phyloP scores from a whole-genome alignment of 92 coral and sea anemone genomes.

The Porites lobata region DNA sequence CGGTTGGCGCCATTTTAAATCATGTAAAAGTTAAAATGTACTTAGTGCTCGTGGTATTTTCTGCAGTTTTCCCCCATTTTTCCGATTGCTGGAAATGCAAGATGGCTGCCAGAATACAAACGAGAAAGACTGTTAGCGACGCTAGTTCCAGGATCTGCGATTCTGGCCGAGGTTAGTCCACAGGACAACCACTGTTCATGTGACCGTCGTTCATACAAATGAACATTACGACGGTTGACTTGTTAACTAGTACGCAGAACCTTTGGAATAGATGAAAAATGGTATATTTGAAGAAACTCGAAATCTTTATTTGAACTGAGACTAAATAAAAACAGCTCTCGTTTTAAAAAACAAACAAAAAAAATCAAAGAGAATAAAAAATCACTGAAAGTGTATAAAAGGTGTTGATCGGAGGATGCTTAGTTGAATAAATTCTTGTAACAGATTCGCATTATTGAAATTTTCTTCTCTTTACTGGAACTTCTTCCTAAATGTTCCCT shows the following conservation, averaged over 20 bases:
- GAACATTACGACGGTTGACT: too few species aligned
- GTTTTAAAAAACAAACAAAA: background rate
- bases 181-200: too few species aligned
- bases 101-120: background rate
- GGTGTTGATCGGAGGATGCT: background rate
- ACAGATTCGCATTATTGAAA: too few species aligned
- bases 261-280: background rate
- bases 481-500: too few species aligned
- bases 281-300: background rate
- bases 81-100: background rate
- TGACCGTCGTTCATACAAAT: too few species aligned
- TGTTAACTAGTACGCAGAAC: background rate
- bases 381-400: background rate
- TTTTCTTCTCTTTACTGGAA: too few species aligned
- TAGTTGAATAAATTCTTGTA: too few species aligned
- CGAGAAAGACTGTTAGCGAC: background rate
- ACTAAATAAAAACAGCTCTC: background rate
- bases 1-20: constrained; percentile 84
- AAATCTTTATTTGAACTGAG: background rate
- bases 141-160: background rate
- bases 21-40: background rate
- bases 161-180: too few species aligned
- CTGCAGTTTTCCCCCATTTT: too few species aligned
- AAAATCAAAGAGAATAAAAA: background rate
- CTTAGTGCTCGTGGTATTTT: too few species aligned